Percentiles rank a stretch among this genome's conserved stretches.
Evolutionary conservation across 1,140 invertebrate genomes (phyloP).

Genomic region (Varroa destructor): DNA sequence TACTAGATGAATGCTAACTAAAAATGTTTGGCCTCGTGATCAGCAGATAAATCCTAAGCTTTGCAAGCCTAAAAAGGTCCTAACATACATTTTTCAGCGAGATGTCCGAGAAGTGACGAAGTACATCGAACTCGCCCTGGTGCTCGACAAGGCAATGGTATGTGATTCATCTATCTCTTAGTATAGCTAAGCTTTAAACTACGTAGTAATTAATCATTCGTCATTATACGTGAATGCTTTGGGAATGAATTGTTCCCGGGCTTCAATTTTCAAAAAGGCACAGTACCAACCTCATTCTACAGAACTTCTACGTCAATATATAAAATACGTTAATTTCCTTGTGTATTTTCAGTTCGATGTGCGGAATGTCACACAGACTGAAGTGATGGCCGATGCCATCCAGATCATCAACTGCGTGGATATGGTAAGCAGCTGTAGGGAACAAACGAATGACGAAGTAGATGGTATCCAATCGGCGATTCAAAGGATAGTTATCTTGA

Average conservation of each 20-base stretch:
- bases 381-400: slow-evolving; percentile 83
- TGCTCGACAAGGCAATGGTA: slow-evolving; percentile 82
- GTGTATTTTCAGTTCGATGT: slow-evolving; percentile 58
- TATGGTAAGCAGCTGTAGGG: slow-evolving; percentile 54
- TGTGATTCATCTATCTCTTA: slow-evolving; percentile 32
- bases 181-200: not conserved
- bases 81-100: slow-evolving; percentile 38
- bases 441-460: slow-evolving; percentile 27
- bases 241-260: too few relatives aligned
- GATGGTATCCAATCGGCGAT: not conserved
- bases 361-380: slow-evolving; percentile 67
- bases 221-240: too few relatives aligned
- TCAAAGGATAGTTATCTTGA: not conserved
- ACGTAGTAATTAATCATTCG: not conserved
- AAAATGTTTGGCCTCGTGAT: too few relatives aligned
- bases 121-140: slow-evolving; percentile 77
- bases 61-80: not conserved
- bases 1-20: too few relatives aligned
- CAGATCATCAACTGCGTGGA: slow-evolving; percentile 93
- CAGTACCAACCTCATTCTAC: not conserved
- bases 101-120: slow-evolving; percentile 75
- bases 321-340: slow-evolving; percentile 28
- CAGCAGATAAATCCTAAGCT: not conserved
- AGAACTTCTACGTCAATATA: not conserved
- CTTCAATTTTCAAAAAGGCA: not conserved